Evolutionary conservation across 2,888 invertebrate genomes (phyloP).

Genomic region (Andrena flavipes): DNA sequence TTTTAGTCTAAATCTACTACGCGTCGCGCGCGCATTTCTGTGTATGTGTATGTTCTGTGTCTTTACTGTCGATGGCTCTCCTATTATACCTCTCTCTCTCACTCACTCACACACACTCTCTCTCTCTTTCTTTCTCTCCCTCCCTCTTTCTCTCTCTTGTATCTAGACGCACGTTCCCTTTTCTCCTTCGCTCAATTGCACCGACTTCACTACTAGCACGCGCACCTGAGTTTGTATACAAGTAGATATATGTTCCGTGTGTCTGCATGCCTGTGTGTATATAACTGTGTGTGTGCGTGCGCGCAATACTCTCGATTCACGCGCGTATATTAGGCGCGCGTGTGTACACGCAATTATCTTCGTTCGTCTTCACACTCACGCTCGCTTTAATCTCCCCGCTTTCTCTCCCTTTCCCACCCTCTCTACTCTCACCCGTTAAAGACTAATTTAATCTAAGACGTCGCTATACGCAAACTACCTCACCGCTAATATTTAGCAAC

Average conservation of each 20-base stretch:
- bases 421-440: conserved; percentile 58
- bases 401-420: neutral
- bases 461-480: conserved; percentile 73
- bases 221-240: conserved; percentile 35
- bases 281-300: neutral
- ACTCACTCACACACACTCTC: neutral
- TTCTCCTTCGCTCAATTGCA: conserved; percentile 4
- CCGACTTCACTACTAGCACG: conserved; percentile 38
- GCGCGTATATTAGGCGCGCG: neutral
- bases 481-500: conserved; percentile 78
- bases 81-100: neutral
- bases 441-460: conserved; percentile 70
- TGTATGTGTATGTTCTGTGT: conserved; percentile 20
- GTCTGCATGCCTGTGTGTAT: neutral
- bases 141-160: conserved; percentile 31
- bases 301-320: neutral
- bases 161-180: neutral
- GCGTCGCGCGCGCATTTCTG: conserved; percentile 56
- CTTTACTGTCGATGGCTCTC: neutral
- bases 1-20: conserved; percentile 72
- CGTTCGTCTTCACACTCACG: neutral
- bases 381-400: neutral
- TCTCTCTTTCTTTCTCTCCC: neutral
- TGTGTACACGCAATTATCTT: neutral
- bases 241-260: neutral